Conservation (phyloP, 2,888 invertebrate species). For the Mantis religiosa region DNA sequence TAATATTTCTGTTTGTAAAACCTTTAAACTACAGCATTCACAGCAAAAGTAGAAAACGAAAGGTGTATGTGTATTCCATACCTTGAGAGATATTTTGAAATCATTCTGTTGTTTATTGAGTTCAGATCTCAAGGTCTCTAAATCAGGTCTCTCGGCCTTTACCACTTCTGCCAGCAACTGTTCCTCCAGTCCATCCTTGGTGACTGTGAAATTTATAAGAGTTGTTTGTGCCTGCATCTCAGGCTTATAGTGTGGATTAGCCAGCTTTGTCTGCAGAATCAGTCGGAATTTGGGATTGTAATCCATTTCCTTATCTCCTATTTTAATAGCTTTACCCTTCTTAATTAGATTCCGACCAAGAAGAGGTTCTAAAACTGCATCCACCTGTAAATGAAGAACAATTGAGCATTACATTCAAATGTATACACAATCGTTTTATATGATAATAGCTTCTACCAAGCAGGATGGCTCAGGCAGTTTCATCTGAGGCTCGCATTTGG, state of each 20-base stretch:
- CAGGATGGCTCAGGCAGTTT: too few species aligned
- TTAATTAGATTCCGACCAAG: conserved; percentile 84
- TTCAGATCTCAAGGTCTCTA: conserved; percentile 75
- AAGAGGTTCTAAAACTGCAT: conserved; percentile 86
- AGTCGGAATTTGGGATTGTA: conserved; percentile 77
- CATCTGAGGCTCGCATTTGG: too few species aligned
- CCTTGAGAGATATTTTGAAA: conserved; percentile 88
- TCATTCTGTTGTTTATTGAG: conserved; percentile 90
- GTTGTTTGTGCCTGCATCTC: conserved; percentile 96
- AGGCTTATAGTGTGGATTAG: conserved; percentile 94
- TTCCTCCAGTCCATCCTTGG: conserved; percentile 88
- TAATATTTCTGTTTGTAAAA: too few species aligned
- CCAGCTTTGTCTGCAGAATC: conserved; percentile 87
- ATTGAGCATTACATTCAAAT: too few species aligned
- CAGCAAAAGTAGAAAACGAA: too few species aligned
- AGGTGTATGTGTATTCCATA: conserved; percentile 33
- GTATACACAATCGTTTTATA: too few species aligned
- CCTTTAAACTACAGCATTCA: too few species aligned
- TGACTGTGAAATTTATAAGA: conserved; percentile 92
- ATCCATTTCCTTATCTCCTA: conserved; percentile 91
- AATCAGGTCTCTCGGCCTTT: conserved; percentile 86
- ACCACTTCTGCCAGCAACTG: conserved; percentile 91
- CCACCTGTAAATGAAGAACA: conserved; percentile 46
- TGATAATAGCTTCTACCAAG: too few species aligned
- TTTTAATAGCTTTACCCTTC: conserved; percentile 75